Base-by-base conservation (phyloP, 53 echinoderm and acorn worm genomes). In the Paelopatides confundens region DNA sequence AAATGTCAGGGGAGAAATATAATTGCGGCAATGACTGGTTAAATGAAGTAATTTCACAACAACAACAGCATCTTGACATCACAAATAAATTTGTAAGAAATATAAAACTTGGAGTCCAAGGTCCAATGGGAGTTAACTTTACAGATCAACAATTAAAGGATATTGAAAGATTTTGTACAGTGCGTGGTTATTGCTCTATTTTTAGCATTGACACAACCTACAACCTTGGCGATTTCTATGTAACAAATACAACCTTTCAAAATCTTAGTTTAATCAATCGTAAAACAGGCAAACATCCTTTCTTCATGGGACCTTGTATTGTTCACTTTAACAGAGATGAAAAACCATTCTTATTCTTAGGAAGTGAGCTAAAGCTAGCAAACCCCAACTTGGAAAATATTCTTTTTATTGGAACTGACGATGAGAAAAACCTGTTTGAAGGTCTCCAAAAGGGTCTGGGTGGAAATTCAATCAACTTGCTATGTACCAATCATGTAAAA, bases 181-280 rank as follows among this genome's bases (percentile, higher is more conserved):
- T 71, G 1, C 74, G 43, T 14, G 74, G 74, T 21, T 18, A 0
- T 38, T 71, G 74, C 5, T 39, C 2, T 5, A 39, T 71, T 0
- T 35, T 71, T 10, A 71, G 74, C 17, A 18, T 71, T 2, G 74
- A 71, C 9, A 71, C 74, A 39, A 71, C 74, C 2, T 71, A 71
- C 74, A 71, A 71, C 24, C 74, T 71, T 71, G 74, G 74, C 7
- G 74, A 71, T 38, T 71, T 38, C 24, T 79, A 79, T 79, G 81
- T 79, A 1, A 79, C 81, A 52, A 79, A 51, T 28, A 53, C 76
- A 29, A 30, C 54, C 2, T 79, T 2, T 11, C 31, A 79, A 0
- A 79, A 79, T 11, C 81, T 52, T 5, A 50, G 54, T 18, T 30
- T 79, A 0, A 53, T 51, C 0, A 79, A 35, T 21, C 31, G 1